These are phyloP conservation scores for Varanus salvator DNA, from an alignment of 2,113 vertebrate genomes.

Conservation along the genomic window DNA sequence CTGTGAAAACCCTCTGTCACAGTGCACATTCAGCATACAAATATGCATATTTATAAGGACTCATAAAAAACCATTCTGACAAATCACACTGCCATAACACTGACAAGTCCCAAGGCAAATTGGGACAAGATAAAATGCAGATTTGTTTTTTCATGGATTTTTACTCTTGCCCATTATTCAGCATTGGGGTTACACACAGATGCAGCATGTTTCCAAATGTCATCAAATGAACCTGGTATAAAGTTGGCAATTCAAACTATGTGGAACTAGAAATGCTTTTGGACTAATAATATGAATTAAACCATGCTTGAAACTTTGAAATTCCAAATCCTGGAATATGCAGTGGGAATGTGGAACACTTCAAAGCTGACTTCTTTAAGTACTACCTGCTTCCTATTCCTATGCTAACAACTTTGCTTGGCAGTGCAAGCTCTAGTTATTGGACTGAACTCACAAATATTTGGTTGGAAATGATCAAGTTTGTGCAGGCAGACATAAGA, in stretches of 20 bases:
- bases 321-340: not conserved
- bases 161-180: not conserved
- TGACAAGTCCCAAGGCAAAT: not conserved
- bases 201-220: not conserved
- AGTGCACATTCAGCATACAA: not conserved
- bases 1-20: not conserved
- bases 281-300: not conserved
- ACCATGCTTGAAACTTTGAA: not conserved
- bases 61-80: not conserved
- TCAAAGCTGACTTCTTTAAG: not conserved
- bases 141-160: not conserved
- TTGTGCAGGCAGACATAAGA: not conserved
- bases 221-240: not conserved
- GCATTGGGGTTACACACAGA: not conserved
- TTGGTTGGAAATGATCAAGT: not conserved
- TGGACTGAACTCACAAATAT: not conserved
- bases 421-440: not conserved
- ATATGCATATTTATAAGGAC: not conserved
- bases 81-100: not conserved
- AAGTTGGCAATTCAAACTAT: not conserved
- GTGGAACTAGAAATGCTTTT: not conserved
- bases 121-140: no score
- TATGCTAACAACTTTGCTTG: no score
- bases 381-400: not conserved
- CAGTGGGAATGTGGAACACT: no score